Evolutionary conservation across 1,140 invertebrate genomes (phyloP).

Genomic region (Bombus pyrosoma): DNA sequence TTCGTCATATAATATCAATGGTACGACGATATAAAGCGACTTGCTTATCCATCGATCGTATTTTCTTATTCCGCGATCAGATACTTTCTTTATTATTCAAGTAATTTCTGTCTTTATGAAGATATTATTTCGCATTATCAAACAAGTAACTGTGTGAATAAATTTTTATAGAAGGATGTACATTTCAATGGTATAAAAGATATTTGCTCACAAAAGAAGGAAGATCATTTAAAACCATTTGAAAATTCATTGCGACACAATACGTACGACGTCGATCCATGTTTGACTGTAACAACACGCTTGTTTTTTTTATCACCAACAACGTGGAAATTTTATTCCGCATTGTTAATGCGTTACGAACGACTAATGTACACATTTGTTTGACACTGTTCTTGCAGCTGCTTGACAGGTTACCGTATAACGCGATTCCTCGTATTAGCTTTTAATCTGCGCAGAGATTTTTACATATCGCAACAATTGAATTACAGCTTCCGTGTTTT

Average conservation of each 20-base stretch:
- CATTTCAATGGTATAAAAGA: too few relatives aligned
- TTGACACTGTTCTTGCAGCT: neutral
- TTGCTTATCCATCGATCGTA: too few relatives aligned
- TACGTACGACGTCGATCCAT: neutral
- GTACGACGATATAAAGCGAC: too few relatives aligned
- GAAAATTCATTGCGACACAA: neutral
- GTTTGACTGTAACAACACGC: neutral
- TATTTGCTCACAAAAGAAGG: neutral
- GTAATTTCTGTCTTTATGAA: too few relatives aligned
- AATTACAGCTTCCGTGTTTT: conserved; percentile 7
- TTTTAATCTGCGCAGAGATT: neutral
- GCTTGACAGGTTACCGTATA: neutral
- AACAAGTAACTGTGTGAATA: too few relatives aligned
- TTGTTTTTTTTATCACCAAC: neutral
- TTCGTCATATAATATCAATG: too few relatives aligned
- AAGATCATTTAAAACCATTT: neutral
- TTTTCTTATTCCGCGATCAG: too few relatives aligned
- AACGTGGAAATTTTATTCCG: neutral
- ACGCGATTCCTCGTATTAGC: neutral
- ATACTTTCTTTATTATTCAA: too few relatives aligned
- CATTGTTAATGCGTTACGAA: neutral
- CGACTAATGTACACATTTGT: neutral
- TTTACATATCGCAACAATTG: conserved; percentile 3
- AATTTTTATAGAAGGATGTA: neutral
- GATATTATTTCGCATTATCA: too few relatives aligned